Conservation (phyloP, 2,113 vertebrate species). For the Psettodes erumei region DNA sequence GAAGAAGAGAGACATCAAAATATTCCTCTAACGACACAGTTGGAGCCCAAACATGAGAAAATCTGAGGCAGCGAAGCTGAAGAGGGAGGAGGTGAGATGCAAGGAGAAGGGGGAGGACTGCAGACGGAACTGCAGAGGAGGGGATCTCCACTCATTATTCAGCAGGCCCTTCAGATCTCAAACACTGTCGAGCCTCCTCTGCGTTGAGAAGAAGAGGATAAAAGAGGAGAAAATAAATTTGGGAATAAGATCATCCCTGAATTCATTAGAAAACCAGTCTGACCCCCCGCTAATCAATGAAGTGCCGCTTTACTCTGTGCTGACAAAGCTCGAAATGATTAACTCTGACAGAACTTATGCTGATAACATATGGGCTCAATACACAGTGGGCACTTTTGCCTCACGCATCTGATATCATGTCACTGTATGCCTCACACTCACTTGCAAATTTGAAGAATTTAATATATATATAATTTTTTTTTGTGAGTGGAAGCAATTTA, state of each 20-base stretch:
- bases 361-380: neutral
- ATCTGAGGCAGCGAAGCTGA: constrained; percentile 20
- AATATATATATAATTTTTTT: too few species aligned
- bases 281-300: constrained; percentile 20
- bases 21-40: constrained; percentile 15
- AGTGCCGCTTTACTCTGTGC: neutral
- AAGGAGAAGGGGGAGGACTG: constrained; percentile 6
- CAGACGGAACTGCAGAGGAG: constrained; percentile 22
- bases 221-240: constrained; percentile 31
- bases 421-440: neutral
- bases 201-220: constrained; percentile 14
- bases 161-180: constrained; percentile 51
- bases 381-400: neutral
- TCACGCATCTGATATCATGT: neutral
- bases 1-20: constrained; percentile 8
- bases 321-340: neutral
- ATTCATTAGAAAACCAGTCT: constrained; percentile 5
- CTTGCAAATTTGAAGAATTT: neutral
- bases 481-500: neutral
- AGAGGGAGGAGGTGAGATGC: constrained; percentile 27
- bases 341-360: neutral
- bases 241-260: constrained; percentile 29
- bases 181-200: constrained; percentile 33
- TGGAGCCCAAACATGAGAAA: constrained; percentile 5
- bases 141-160: constrained; percentile 46